phyloP scores from a whole-genome alignment of 37 sponge, comb jelly and placozoan genomes.

The Beroe forskalii region DNA sequence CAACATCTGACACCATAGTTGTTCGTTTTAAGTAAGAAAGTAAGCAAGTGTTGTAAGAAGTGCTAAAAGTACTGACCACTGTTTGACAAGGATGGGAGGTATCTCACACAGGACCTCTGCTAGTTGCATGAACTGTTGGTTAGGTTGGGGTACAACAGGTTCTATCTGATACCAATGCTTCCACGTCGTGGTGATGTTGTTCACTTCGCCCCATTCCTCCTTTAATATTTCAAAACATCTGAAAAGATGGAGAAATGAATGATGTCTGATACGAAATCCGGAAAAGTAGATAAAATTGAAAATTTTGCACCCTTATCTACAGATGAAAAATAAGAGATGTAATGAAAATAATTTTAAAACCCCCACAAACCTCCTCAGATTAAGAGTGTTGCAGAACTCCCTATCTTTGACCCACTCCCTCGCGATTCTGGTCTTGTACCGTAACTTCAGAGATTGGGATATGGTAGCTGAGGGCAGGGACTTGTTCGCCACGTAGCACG shows the following conservation, averaged over 20 bases:
- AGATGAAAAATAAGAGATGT: too few species aligned
- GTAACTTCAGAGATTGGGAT: slow-evolving; percentile 9
- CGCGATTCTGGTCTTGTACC: not conserved
- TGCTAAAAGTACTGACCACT: not conserved
- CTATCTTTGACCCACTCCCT: not conserved
- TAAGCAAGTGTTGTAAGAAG: too few species aligned
- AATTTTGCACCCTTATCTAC: too few species aligned
- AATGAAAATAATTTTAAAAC: too few species aligned
- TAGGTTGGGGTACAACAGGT: not conserved
- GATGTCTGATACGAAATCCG: too few species aligned
- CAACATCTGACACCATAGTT: too few species aligned
- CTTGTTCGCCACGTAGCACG: slow-evolving; percentile 49
- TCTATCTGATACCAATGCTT: slow-evolving; percentile 52
- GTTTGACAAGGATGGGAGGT: slow-evolving; percentile 7
- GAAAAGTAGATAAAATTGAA: too few species aligned
- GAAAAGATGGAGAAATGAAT: not conserved
- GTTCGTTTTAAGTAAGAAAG: not conserved
- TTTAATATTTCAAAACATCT: slow-evolving; percentile 48
- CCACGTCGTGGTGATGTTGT: slow-evolving; percentile 32
- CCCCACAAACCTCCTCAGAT: slow-evolving; percentile 4
- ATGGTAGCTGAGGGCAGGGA: not conserved
- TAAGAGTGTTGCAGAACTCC: slow-evolving; percentile 15
- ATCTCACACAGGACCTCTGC: not conserved
- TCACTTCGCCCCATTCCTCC: slow-evolving; percentile 61
- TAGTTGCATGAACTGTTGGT: not conserved